Evolutionary conservation across 2,888 invertebrate species (phyloP).

Genomic region (Diaperis boleti): DNA sequence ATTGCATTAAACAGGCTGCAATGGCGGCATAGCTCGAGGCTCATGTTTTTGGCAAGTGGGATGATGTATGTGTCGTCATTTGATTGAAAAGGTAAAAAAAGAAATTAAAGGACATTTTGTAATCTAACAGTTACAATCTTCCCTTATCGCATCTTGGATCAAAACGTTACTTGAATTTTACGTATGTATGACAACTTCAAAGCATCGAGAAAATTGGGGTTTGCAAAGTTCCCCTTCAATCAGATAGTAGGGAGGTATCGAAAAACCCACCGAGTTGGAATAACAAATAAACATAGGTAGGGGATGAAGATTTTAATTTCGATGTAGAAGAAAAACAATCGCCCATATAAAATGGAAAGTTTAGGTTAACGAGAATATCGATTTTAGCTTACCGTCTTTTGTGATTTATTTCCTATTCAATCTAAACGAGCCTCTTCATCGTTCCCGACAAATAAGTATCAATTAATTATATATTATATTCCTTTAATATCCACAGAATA

Average conservation of each 20-base stretch:
- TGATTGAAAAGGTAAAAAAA: constrained; percentile 46
- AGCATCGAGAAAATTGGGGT: constrained; percentile 49
- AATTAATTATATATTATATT: constrained; percentile 46
- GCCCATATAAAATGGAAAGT: constrained; percentile 46
- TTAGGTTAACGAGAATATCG: constrained; percentile 47
- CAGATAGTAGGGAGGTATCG: constrained; percentile 47
- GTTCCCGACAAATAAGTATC: constrained; percentile 40
- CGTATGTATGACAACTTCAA: constrained; percentile 52
- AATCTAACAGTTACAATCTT: constrained; percentile 45
- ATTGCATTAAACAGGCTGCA: constrained; percentile 35
- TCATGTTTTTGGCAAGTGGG: constrained; percentile 43
- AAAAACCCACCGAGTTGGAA: constrained; percentile 40
- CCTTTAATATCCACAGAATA: constrained; percentile 40
- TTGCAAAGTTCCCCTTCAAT: constrained; percentile 47
- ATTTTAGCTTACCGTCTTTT: constrained; percentile 49
- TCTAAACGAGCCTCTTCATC: constrained; percentile 42
- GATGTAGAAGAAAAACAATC: constrained; percentile 49
- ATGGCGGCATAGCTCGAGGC: constrained; percentile 13
- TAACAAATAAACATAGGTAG: constrained; percentile 45
- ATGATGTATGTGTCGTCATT: constrained; percentile 17
- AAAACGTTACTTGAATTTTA: constrained; percentile 49
- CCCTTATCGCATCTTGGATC: constrained; percentile 45
- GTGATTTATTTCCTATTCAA: constrained; percentile 50
- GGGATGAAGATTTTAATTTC: constrained; percentile 52
- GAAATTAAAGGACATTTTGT: constrained; percentile 43